phyloP scores from a whole-genome alignment of 2,888 invertebrate species.

The Eupithecia subumbrata region DNA sequence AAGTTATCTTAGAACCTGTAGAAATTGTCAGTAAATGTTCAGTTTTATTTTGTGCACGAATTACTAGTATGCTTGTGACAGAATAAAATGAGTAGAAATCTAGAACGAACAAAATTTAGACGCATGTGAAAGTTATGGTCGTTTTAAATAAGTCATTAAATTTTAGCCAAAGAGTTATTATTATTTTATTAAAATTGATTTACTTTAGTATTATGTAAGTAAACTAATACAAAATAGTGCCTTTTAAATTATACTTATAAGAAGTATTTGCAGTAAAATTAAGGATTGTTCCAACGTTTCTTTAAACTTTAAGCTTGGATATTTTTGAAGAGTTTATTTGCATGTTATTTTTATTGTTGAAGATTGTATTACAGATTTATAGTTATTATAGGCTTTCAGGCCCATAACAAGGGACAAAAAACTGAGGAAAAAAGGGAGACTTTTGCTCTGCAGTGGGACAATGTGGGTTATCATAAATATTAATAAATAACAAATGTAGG shows the following conservation, averaged over 20 bases:
- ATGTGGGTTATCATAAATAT: neutral
- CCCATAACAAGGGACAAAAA: neutral
- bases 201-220: constrained; percentile 3
- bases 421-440: neutral
- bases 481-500: neutral
- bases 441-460: neutral
- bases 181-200: constrained; percentile 47
- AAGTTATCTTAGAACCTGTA: neutral
- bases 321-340: constrained; percentile 41
- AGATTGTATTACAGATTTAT: neutral
- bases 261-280: constrained; percentile 51
- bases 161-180: constrained; percentile 47
- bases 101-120: constrained; percentile 2
- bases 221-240: constrained; percentile 57
- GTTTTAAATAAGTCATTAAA: constrained; percentile 36
- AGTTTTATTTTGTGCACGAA: neutral
- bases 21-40: neutral
- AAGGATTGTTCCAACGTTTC: constrained; percentile 58
- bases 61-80: neutral
- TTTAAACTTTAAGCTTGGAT: constrained; percentile 39
- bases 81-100: neutral
- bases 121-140: constrained; percentile 38
- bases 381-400: neutral
- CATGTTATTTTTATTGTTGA: constrained; percentile 40
- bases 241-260: constrained; percentile 46